Evolutionary conservation across 2,113 vertebrate genomes (phyloP), one percentile per base, ranked within the genome.

Genomic region (Dipodomys stephensi): DNA sequence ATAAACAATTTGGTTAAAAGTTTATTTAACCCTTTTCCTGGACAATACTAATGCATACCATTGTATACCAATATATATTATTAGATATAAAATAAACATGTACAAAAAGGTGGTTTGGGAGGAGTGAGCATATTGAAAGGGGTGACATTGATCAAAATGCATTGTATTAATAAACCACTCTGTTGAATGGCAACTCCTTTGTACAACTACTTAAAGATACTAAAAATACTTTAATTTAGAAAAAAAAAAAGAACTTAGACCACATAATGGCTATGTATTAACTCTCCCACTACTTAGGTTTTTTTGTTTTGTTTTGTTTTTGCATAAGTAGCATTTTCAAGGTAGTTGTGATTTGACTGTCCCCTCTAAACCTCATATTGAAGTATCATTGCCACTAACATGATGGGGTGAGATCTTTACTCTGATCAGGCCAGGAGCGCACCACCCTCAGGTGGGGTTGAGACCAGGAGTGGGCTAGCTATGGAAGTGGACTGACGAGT

Each of bases 11-110:
- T 72, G 4, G 18, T 35, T 89, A 71, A 57, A 77, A 87, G 22
- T 27, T 71, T 71, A 18, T 28, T 65, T 65, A 90, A 35, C 67
- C 49, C 22, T 72, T 23, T 65, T 68, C 19, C 27, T 74, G 32
- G 18, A 32, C 60, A 85, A 44, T 4, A 39, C 35, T 39, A 39
- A 39, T 39, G 35, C 35, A 39, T 39, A 39, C 35, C 35, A 39
- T 39, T 39, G 4, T 39, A 39, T 35, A 35, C 35, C 35, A 35
- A 35, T 35, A 35, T 35, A 35, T 35, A 35, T 80, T 90, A 15
- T 71, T 90, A 46, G 20, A 23, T 32, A 16, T 89, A 39, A 87
- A 95, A 87, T n/a, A 89, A 91, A 87, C 16, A 72, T 80, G 13
- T 39, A 80, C 49, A 87, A 53, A 83, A 92, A 76, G 16, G 53